Percentiles rank a stretch among this genome's conserved stretches.
These are phyloP conservation scores for Perizoma flavofasciatum DNA, from an alignment of 2,888 invertebrate genomes.

Conservation along the genomic window DNA sequence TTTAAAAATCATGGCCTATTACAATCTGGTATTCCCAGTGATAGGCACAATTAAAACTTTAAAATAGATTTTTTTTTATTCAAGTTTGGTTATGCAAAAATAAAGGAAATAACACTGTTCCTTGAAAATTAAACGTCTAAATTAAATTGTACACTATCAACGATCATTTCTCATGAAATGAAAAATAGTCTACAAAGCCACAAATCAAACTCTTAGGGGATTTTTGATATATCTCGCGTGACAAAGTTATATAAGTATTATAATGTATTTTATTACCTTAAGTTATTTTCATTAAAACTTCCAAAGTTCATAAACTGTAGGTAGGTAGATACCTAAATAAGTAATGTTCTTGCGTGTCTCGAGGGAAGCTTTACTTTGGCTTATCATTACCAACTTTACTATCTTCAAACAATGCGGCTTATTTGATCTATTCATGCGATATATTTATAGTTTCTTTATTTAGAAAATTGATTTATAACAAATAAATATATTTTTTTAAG, in stretches of 20 bases:
- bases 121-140: no score
- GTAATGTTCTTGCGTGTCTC: constrained; percentile 68
- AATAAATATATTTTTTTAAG: no score
- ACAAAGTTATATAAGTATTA: constrained; percentile 65
- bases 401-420: constrained; percentile 43
- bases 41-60: no score
- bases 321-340: constrained; percentile 48
- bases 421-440: constrained; percentile 35
- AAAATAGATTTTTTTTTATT: no score
- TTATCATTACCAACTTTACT: constrained; percentile 48
- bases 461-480: background rate
- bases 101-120: no score
- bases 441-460: background rate
- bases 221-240: constrained; percentile 55
- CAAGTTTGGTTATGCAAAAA: no score
- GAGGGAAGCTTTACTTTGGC: constrained; percentile 46
- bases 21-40: no score
- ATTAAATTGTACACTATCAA: no score
- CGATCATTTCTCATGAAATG: no score
- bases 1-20: no score
- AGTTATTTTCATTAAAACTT: constrained; percentile 74
- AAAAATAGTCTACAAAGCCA: background rate
- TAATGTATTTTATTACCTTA: constrained; percentile 67
- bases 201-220: constrained; percentile 13
- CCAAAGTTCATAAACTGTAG: constrained; percentile 67